Base-by-base conservation (phyloP, 2,888 invertebrate genomes). In the Petrolisthes manimaculis region DNA sequence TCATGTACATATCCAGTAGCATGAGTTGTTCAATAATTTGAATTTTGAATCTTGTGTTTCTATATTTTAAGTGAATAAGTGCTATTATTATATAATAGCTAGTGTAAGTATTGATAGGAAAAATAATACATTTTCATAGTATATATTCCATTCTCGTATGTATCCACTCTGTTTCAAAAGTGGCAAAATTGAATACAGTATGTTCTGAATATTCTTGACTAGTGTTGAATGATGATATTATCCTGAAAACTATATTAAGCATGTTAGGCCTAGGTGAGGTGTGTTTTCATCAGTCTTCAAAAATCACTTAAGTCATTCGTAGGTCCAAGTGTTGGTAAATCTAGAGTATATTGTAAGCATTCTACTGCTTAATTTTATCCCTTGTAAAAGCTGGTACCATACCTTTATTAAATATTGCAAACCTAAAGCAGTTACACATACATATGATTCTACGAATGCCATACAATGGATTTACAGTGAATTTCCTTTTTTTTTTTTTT, bases 101-200 rank as follows among this genome's bases (percentile, higher is more conserved):
- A 84, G 14, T 77, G 24, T 82, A 82, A 82, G 81, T 67, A 24
- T 56, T 12, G 56, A 37, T n/a, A 21, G 37, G 67, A 67, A 67
- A 24, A 67, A 18, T 67, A 37, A 82, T 21, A 37, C 67, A 61
- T 37, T 82, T 37, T 82, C 24, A 81, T 81, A 56, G 56, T 80
- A 80, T 80, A 80, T 80, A 80, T 80, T 80, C 80, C 80, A 80
- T 56, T 80, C 80, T 54, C 14, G 24, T 24, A 55, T 56, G 56
- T 80, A 56, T 54, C 79, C 51, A 80, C 54, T 55, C 24, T 55
- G 18, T 61, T 18, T 61, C 37, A 37, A 37, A 37, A 37, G 37
- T 37, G 37, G 18, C 61, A 61, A 61, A 18, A 61, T 14, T 61
- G 9, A 18, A 14, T 61, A 61, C 18, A 14, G 21, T 71, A 71